phyloP scores from a whole-genome alignment of 2,888 invertebrate species.

The Dolichomitus sp. region DNA sequence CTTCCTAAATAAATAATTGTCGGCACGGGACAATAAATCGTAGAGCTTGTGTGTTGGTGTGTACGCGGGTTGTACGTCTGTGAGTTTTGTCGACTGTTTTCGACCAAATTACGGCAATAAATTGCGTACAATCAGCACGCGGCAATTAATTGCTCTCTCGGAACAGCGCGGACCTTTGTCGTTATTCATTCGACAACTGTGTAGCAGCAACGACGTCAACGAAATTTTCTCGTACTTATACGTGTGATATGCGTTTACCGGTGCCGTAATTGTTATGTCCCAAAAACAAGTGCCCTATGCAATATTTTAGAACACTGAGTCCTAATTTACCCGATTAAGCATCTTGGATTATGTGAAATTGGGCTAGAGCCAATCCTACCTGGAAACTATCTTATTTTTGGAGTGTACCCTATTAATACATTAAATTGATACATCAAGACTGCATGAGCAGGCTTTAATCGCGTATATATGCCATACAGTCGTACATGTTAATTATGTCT shows the following conservation, averaged over 20 bases:
- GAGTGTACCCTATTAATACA: conserved; percentile 19
- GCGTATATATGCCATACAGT: conserved; percentile 6
- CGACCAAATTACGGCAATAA: conserved; percentile 71
- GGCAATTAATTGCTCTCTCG: conserved; percentile 67
- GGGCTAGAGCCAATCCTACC: conserved; percentile 30
- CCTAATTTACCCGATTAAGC: conserved; percentile 1
- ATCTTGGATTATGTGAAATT: conserved; percentile 11
- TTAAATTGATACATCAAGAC: conserved; percentile 25
- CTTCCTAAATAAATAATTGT: conserved; percentile 68
- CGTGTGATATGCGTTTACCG: not conserved
- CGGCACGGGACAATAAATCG: conserved; percentile 61
- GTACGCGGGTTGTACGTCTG: conserved; percentile 19
- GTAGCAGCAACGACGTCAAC: conserved; percentile 20
- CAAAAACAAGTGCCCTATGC: not conserved
- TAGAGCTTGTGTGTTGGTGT: conserved; percentile 35
- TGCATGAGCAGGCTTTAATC: not conserved
- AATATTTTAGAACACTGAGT: not conserved
- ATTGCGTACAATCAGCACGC: conserved; percentile 69
- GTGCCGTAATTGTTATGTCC: not conserved
- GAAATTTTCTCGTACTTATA: conserved; percentile 59
- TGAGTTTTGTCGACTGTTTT: conserved; percentile 66
- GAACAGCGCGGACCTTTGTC: conserved; percentile 56
- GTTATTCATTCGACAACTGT: conserved; percentile 67
- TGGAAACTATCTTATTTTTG: not conserved
- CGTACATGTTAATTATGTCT: conserved; percentile 28